phyloP scores from a whole-genome alignment of 2,888 invertebrate genomes.

The Slavum lentiscoides region DNA sequence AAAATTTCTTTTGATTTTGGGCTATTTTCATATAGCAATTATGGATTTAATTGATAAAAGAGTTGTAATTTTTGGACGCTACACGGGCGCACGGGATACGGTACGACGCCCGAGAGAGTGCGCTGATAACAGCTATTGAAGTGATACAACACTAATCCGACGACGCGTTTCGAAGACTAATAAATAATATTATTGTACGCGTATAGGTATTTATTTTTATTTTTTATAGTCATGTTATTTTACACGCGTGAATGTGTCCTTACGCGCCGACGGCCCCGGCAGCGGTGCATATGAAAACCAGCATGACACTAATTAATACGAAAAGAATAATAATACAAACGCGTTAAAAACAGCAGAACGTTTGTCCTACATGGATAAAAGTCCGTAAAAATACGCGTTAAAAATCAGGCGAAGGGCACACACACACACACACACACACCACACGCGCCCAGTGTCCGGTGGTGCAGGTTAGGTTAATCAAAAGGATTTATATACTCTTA shows the following conservation, averaged over 20 bases:
- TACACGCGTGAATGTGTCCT: constrained; percentile 32
- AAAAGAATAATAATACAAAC: constrained; percentile 13
- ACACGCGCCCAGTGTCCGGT: too few species aligned
- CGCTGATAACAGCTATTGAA: too few species aligned
- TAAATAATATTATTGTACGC: neutral
- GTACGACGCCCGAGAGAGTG: too few species aligned
- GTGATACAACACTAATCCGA: too few species aligned
- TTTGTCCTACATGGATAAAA: constrained; percentile 52
- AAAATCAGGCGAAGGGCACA: constrained; percentile 48
- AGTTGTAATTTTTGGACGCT: too few species aligned
- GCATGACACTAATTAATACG: constrained; percentile 35
- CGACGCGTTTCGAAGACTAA: neutral
- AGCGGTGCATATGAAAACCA: constrained; percentile 40
- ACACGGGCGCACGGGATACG: too few species aligned
- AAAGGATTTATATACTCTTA: too few species aligned
- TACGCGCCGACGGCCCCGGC: constrained; percentile 24
- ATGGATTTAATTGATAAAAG: too few species aligned
- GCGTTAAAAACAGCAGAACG: constrained; percentile 42
- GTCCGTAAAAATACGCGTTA: constrained; percentile 43
- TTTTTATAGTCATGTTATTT: neutral
- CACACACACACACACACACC: too few species aligned
- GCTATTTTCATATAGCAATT: too few species aligned
- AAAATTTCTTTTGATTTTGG: too few species aligned
- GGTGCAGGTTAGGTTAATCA: too few species aligned
- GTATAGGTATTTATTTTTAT: neutral